These are phyloP conservation scores for Panthera leo DNA, from an alignment of 2,113 vertebrate species.

Conservation along the genomic window DNA sequence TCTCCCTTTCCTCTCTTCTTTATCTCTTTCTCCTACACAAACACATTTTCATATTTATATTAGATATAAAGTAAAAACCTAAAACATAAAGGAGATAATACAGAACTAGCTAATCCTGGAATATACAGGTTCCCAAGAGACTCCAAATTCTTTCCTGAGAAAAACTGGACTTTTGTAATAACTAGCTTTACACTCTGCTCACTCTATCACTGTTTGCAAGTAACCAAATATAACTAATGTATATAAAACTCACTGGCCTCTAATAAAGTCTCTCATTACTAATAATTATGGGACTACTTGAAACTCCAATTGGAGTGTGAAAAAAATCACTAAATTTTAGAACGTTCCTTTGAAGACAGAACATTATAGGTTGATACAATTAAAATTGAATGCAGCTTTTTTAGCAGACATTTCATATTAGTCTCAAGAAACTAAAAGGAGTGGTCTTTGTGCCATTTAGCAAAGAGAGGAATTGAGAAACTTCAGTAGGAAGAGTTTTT, in stretches of 20 bases:
- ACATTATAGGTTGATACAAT: background rate
- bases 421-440: background rate
- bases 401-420: background rate
- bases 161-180: background rate
- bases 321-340: background rate
- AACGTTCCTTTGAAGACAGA: background rate
- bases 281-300: background rate
- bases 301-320: background rate
- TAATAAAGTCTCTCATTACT: background rate
- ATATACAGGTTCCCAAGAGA: background rate
- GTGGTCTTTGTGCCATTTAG: background rate
- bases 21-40: background rate
- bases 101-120: background rate
- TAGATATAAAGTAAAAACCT: background rate
- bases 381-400: background rate
- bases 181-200: background rate
- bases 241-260: background rate
- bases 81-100: background rate
- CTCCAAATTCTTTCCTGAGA: background rate
- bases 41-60: background rate
- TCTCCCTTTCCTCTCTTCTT: background rate
- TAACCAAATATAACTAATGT: background rate
- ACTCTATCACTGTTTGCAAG: background rate
- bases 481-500: background rate
- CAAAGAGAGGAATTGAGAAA: background rate